phyloP scores from a whole-genome alignment of 2,888 invertebrate species.

The Alcis repandata region DNA sequence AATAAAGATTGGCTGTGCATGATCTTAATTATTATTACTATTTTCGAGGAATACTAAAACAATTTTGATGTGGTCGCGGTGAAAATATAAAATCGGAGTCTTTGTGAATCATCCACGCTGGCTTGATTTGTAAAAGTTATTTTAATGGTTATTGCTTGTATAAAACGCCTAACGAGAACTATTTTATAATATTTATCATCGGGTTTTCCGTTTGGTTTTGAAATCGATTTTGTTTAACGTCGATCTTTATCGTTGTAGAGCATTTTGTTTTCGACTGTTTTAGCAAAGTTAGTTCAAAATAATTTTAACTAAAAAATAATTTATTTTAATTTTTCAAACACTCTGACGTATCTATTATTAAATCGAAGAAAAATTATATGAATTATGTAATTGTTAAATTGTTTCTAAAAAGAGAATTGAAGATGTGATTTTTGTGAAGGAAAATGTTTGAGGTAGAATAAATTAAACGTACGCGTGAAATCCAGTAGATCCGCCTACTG shows the following conservation, averaged over 20 bases:
- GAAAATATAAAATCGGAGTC: constrained; percentile 46
- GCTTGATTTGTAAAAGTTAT: constrained; percentile 43
- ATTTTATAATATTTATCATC: constrained; percentile 42
- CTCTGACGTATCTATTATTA: too few relatives aligned
- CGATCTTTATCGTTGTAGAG: constrained; percentile 14
- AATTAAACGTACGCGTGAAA: too few relatives aligned
- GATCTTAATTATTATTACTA: constrained; percentile 74
- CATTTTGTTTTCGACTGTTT: neutral
- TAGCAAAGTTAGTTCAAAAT: constrained; percentile 1
- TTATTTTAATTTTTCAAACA: too few relatives aligned
- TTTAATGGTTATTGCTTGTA: constrained; percentile 47
- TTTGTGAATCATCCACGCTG: constrained; percentile 49
- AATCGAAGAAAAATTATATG: too few relatives aligned
- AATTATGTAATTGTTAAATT: too few relatives aligned
- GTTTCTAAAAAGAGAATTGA: too few relatives aligned
- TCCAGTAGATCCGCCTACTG: too few relatives aligned
- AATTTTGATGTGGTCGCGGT: constrained; percentile 50
- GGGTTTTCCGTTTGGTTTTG: constrained; percentile 30
- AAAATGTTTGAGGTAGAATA: too few relatives aligned
- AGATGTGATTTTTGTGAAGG: too few relatives aligned
- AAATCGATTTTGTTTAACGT: constrained; percentile 13
- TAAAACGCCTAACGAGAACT: constrained; percentile 45
- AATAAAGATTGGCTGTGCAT: constrained; percentile 67
- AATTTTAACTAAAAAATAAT: too few relatives aligned
- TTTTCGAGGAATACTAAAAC: constrained; percentile 63